Percentiles rank a stretch among this genome's conserved stretches.
These are phyloP conservation scores for Volucella zonaria DNA, from an alignment of 2,888 invertebrate species.

Conservation along the genomic window DNA sequence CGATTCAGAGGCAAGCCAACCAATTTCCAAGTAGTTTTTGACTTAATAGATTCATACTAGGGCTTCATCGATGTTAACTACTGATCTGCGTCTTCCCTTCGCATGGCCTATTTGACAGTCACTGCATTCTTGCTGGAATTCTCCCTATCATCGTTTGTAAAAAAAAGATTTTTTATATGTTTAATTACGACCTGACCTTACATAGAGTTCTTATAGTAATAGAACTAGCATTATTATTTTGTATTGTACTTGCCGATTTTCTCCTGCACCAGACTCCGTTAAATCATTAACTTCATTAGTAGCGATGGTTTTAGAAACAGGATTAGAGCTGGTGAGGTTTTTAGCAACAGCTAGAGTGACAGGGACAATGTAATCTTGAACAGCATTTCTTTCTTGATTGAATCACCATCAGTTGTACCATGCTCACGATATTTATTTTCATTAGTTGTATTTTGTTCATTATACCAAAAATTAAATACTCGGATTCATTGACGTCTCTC, in stretches of 20 bases:
- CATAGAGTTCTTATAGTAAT: neutral
- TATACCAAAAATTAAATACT: neutral
- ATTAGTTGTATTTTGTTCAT: conserved; percentile 1
- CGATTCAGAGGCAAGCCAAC: conserved; percentile 32
- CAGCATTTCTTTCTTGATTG: too few relatives aligned
- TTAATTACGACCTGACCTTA: conserved; percentile 8
- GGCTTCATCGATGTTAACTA: conserved; percentile 18
- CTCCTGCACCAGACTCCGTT: too few relatives aligned
- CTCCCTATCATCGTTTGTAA: neutral
- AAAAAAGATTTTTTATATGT: conserved; percentile 24
- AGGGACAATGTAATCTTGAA: neutral
- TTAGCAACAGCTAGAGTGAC: too few relatives aligned
- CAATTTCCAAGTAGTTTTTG: conserved; percentile 24
- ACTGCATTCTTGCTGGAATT: neutral
- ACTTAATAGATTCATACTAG: conserved; percentile 24
- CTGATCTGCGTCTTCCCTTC: conserved; percentile 5
- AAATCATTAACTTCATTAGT: too few relatives aligned
- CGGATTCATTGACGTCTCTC: too few relatives aligned
- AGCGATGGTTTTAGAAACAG: too few relatives aligned
- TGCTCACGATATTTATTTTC: too few relatives aligned
- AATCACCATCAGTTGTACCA: too few relatives aligned
- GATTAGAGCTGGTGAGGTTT: too few relatives aligned
- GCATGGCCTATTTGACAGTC: conserved; percentile 17
- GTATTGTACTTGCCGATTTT: conserved; percentile 5
- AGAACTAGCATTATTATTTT: conserved; percentile 17